Conservation (phyloP, 2,797 vertebrate genomes). For the Notoglanidium macrostoma region DNA sequence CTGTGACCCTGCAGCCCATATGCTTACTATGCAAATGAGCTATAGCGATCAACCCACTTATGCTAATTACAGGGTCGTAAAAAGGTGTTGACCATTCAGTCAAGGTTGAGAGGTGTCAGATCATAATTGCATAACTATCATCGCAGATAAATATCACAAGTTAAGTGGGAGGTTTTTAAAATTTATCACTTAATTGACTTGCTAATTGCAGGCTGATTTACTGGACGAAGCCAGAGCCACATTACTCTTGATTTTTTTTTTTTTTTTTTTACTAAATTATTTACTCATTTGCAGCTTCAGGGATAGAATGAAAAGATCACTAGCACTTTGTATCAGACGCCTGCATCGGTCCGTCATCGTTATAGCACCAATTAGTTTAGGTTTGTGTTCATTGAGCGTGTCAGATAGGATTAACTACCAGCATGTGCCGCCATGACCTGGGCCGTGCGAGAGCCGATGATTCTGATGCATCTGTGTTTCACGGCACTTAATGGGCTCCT, state of each 20-base stretch:
- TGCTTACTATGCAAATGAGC: background rate
- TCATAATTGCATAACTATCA: background rate
- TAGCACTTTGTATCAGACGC: conserved; percentile 4
- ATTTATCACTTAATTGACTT: background rate
- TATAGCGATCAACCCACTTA: background rate
- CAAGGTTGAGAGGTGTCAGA: conserved; percentile 12
- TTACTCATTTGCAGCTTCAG: background rate
- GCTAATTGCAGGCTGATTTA: background rate
- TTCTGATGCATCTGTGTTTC: conserved; percentile 51
- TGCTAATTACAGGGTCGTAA: conserved; percentile 3
- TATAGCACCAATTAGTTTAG: conserved; percentile 47
- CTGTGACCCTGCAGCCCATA: background rate
- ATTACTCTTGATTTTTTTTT: background rate
- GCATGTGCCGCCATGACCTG: conserved; percentile 43
- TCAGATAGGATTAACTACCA: conserved; percentile 48
- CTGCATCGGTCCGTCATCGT: conserved; percentile 36
- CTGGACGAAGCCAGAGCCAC: background rate
- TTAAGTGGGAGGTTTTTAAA: conserved; percentile 10
- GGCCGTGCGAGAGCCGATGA: conserved; percentile 23
- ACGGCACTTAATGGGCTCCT: conserved; percentile 44
- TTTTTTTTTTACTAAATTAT: background rate
- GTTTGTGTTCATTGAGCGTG: conserved; percentile 46
- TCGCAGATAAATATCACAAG: background rate
- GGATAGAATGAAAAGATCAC: conserved; percentile 6
- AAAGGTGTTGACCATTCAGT: background rate